Evolutionary conservation across 2,888 invertebrate species (phyloP), one percentile per base, ranked within the genome.

Genomic region (Trachelus tabidus): DNA sequence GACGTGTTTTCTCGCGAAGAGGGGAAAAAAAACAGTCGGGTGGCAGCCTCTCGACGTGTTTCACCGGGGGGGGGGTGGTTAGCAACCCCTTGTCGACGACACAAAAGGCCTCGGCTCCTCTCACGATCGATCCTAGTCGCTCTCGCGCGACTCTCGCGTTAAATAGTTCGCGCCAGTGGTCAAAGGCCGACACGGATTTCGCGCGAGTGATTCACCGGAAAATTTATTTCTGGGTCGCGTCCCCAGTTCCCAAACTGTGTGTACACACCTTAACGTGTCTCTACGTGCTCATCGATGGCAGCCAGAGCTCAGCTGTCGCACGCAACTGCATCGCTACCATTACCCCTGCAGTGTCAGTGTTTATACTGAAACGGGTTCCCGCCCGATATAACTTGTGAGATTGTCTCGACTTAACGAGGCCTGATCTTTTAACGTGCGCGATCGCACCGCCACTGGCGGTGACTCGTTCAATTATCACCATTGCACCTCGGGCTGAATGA

Each of bases 401-500:
- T 56, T 56, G 56, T 56, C 56, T 56, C 56, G 56, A 23, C 2
- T 56, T 56, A 56, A 56, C 56, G 56, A 56, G 56, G 56, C 56
- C 56, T 9, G 56, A 56, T 56, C 56, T 56, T 23, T 23, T 56
- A 23, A 9, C 56, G 56, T 56, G 31, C 33, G 71, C 71, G 71
- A 56, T 71, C 71, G 71, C 71, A 34, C 71, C 71, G 71, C 71
- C 71, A 1, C 71, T 9, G 56, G 23, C 23, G 56, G 56, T 56
- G 56, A 56, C 56, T 56, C 1, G 23, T 56, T 23, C 56, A 56
- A 56, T 56, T 56, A 56, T 56, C 56, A 23, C 23, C 56, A 56
- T 56, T 56, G 71, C 71, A 34, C 11, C 71, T 31, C 71, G 40
- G 34, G 73, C 34, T 69, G 34, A 77, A 77, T 71, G 31, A 71